Conservation (phyloP, 2,888 invertebrate species). For the Ctena decussata region DNA sequence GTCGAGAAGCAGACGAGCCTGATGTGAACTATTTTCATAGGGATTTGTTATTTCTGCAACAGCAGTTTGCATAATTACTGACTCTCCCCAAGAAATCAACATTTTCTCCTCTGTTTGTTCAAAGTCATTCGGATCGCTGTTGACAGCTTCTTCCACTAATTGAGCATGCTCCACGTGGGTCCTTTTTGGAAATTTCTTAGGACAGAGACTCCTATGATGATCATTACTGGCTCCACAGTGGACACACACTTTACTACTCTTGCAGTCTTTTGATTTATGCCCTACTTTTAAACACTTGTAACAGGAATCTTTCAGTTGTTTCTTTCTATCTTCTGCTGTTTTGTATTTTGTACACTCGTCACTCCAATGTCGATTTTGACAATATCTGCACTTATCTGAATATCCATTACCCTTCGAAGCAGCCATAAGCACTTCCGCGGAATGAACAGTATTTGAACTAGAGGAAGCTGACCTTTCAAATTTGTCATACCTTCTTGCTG, state of each 20-base stretch:
- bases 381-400: slow-evolving; percentile 23
- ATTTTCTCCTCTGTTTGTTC: slow-evolving; percentile 11
- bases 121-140: not conserved
- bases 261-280: slow-evolving; percentile 14
- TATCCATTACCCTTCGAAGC: not conserved
- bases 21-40: not conserved
- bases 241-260: slow-evolving; percentile 34
- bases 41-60: slow-evolving; percentile 23
- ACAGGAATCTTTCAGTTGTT: slow-evolving; percentile 24
- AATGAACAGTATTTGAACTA: not conserved
- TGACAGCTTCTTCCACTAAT: not conserved
- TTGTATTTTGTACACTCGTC: slow-evolving; percentile 26
- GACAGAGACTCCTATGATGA: slow-evolving; percentile 38
- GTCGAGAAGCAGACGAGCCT: not conserved
- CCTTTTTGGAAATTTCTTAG: slow-evolving; percentile 18
- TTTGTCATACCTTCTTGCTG: not conserved
- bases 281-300: slow-evolving; percentile 34
- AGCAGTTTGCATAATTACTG: slow-evolving; percentile 42
- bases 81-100: slow-evolving; percentile 26
- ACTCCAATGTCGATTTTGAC: slow-evolving; percentile 9
- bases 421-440: not conserved
- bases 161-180: not conserved
- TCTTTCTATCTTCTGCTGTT: slow-evolving; percentile 29
- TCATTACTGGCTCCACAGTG: slow-evolving; percentile 20
- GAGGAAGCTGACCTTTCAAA: not conserved